These are phyloP conservation scores for Solenopsis fugax DNA, from an alignment of 1,140 invertebrate genomes.

Conservation along the genomic window DNA sequence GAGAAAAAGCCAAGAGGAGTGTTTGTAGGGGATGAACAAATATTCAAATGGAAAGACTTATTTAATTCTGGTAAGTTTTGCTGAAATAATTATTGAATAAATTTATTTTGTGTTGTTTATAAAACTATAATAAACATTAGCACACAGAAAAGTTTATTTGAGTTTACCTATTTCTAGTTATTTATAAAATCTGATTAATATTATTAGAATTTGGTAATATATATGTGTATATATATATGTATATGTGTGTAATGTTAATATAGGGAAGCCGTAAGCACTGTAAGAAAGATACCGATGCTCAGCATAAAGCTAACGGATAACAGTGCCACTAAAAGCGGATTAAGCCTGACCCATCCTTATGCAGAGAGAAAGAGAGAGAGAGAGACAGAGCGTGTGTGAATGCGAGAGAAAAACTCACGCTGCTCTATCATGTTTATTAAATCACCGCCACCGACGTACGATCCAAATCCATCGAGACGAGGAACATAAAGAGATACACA, in stretches of 20 bases:
- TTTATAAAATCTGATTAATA: not conserved
- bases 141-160: no score
- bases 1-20: conserved; percentile 99
- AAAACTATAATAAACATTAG: not conserved
- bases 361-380: conserved; percentile 73
- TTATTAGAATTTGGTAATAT: conserved; percentile 8
- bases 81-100: not conserved
- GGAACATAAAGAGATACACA: conserved; percentile 81
- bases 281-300: conserved; percentile 84
- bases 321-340: conserved; percentile 85
- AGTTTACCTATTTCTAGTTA: no score
- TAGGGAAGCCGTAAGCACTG: conserved; percentile 86
- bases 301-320: conserved; percentile 83
- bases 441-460: conserved; percentile 82
- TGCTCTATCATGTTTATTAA: conserved; percentile 81
- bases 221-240: not conserved
- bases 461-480: conserved; percentile 83
- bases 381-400: conserved; percentile 70
- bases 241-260: conserved; percentile 45
- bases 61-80: conserved; percentile 85
- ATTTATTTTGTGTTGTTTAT: not conserved
- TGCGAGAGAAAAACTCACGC: conserved; percentile 79
- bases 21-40: conserved; percentile 89
- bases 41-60: conserved; percentile 86
- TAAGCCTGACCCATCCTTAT: conserved; percentile 84